Evolutionary conservation across 2,797 vertebrate species (phyloP).

Genomic region (Sebastes itinus): DNA sequence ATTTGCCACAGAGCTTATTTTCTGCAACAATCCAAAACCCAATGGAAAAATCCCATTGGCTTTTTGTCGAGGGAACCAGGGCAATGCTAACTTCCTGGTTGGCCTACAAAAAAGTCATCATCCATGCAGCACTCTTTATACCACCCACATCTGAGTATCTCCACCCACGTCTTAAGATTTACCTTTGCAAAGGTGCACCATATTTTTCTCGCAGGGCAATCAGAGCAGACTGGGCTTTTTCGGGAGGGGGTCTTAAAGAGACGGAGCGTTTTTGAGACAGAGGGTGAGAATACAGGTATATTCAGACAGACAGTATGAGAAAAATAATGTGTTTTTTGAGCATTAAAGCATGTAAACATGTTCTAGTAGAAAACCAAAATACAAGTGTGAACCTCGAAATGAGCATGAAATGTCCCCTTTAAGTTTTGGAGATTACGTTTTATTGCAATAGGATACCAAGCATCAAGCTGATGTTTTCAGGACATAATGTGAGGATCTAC

Average conservation of each 20-base stretch:
- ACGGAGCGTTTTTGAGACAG: not conserved
- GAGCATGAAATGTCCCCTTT: not conserved
- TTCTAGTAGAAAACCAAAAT: too few species aligned
- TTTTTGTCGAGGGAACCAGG: fast-evolving
- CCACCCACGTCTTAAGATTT: not conserved
- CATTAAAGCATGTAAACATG: too few species aligned
- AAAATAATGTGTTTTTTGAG: too few species aligned
- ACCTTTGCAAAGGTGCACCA: not conserved
- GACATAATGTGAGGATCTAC: too few species aligned
- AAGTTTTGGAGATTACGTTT: not conserved
- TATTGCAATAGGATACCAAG: not conserved
- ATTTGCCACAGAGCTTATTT: too few species aligned
- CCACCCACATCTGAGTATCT: fast-evolving
- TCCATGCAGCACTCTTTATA: too few species aligned
- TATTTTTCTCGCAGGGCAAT: not conserved
- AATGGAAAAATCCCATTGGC: too few species aligned
- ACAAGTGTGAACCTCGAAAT: too few species aligned
- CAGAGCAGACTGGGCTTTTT: not conserved
- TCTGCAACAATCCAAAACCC: too few species aligned
- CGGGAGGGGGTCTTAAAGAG: not conserved
- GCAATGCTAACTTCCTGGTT: too few species aligned
- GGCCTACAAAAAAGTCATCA: too few species aligned
- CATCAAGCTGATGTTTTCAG: too few species aligned
- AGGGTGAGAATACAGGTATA: not conserved
- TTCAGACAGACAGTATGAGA: not conserved